Evolutionary conservation across 2,888 invertebrate species (phyloP).

Genomic region (Drosophila hamatofila): DNA sequence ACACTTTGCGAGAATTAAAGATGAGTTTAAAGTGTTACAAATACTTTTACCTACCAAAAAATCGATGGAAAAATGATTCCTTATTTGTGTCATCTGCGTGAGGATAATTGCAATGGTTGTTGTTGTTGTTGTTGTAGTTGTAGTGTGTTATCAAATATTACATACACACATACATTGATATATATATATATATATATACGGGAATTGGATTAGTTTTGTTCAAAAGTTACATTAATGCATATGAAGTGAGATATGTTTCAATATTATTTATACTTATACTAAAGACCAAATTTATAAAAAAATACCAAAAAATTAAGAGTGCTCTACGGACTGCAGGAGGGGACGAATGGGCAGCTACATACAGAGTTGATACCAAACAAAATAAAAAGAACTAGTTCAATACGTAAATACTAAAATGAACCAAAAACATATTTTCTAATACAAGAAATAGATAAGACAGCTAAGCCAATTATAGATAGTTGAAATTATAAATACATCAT

Average conservation of each 20-base stretch:
- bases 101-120: slow-evolving; percentile 48
- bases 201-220: slow-evolving; percentile 44
- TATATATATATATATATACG: slow-evolving; percentile 32
- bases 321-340: background rate
- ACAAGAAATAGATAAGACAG: background rate
- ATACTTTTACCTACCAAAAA: slow-evolving; percentile 73
- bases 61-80: slow-evolving; percentile 76
- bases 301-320: background rate
- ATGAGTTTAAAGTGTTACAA: slow-evolving; percentile 25
- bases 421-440: background rate
- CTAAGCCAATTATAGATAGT: background rate
- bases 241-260: slow-evolving; percentile 39
- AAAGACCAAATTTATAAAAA: background rate
- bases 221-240: slow-evolving; percentile 39
- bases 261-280: slow-evolving; percentile 15
- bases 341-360: background rate
- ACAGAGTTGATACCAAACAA: background rate
- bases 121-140: slow-evolving; percentile 32
- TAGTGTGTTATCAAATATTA: slow-evolving; percentile 32
- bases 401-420: background rate
- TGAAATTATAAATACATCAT: background rate
- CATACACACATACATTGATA: slow-evolving; percentile 29
- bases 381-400: background rate
- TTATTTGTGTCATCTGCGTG: slow-evolving; percentile 75
- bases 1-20: slow-evolving; percentile 31